phyloP scores from a whole-genome alignment of 2,888 invertebrate species.

The Pseudococcus longispinus region DNA sequence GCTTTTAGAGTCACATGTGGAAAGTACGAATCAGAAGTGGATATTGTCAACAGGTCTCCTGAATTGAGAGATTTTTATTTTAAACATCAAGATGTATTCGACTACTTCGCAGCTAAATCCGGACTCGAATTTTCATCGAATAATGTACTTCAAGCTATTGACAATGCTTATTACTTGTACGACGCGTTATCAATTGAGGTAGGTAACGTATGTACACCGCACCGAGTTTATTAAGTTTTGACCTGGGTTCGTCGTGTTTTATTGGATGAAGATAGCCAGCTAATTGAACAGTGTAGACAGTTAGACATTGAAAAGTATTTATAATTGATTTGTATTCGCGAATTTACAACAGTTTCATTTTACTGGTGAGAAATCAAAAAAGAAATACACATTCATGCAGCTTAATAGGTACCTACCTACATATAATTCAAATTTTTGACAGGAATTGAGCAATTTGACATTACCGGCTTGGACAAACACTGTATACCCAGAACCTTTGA shows the following conservation, averaged over 20 bases:
- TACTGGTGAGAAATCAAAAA: no score
- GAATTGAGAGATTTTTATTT: slow-evolving; percentile 1
- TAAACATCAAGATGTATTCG: background rate
- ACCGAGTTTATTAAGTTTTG: no score
- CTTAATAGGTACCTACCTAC: no score
- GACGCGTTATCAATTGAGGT: background rate
- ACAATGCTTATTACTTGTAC: background rate
- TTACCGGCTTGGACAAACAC: background rate
- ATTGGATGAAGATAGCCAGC: no score
- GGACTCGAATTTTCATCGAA: background rate
- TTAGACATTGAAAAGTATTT: no score
- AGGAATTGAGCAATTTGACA: background rate
- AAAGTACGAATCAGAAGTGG: background rate
- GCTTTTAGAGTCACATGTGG: background rate
- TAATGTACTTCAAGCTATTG: background rate
- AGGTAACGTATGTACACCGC: background rate
- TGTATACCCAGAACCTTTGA: background rate
- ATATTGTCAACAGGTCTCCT: slow-evolving; percentile 9
- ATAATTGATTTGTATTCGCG: no score
- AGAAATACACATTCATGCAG: no score
- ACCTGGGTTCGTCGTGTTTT: no score
- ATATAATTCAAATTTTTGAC: background rate
- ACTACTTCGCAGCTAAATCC: background rate
- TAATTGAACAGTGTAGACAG: no score
- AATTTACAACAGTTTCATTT: no score